A percentile compares a stretch with the other conserved stretches of the same genome.
Conservation (phyloP, 2,888 invertebrate genomes). For the Hydropsyche betteni region DNA sequence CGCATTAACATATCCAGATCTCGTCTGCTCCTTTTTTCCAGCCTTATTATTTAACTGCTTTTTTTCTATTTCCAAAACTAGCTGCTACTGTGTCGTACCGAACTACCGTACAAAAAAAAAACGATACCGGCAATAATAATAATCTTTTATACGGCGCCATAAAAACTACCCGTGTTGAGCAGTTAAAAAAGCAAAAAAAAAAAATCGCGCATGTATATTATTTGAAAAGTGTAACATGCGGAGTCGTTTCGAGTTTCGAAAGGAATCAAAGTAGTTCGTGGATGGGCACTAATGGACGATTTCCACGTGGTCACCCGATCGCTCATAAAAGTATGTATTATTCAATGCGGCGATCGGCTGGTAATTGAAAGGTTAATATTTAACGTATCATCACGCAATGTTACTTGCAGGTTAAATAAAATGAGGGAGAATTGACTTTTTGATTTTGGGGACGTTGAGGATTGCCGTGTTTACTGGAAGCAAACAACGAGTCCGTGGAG, state of each 20-base stretch:
- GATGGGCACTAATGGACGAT: conserved; percentile 3
- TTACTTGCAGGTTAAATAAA: neutral
- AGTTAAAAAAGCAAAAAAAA: conserved; percentile 11
- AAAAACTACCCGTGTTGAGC: conserved; percentile 25
- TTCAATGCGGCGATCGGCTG: conserved; percentile 9
- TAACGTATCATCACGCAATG: conserved; percentile 35
- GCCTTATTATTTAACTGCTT: neutral
- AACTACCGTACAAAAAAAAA: conserved; percentile 10
- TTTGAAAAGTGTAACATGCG: neutral
- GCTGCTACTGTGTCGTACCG: conserved; percentile 6
- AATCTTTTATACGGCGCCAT: conserved; percentile 11
- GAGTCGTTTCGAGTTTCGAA: neutral
- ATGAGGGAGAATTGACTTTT: no score
- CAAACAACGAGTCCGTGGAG: no score
- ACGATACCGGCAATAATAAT: conserved; percentile 2
- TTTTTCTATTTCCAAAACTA: neutral
- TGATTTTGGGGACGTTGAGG: no score
- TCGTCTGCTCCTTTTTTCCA: neutral
- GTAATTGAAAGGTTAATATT: conserved; percentile 39
- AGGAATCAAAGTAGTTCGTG: neutral
- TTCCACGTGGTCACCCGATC: conserved; percentile 19
- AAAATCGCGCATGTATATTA: neutral
- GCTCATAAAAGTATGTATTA: conserved; percentile 32
- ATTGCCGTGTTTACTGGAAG: no score
- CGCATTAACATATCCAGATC: conserved; percentile 13